phyloP scores from a whole-genome alignment of 37 sponge, comb jelly and placozoan genomes.

The Tethya wilhelma region DNA sequence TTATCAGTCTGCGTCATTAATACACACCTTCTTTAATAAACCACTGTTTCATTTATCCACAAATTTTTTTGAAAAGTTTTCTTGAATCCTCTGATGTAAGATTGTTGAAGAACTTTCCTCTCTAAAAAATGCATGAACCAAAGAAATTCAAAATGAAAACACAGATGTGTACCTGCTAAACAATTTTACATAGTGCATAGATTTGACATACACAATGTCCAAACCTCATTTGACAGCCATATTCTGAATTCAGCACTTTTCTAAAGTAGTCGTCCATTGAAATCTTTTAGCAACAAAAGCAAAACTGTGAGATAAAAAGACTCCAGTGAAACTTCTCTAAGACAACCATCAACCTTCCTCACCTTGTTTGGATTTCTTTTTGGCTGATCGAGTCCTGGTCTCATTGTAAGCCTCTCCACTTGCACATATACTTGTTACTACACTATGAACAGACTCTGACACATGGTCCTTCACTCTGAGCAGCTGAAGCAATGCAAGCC shows the following conservation, averaged over 20 bases:
- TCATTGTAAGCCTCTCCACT: too few species aligned
- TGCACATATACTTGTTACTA: too few species aligned
- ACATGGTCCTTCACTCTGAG: too few species aligned
- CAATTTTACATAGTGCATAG: background rate
- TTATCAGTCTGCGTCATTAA: background rate
- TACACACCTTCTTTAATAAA: slow-evolving; percentile 54
- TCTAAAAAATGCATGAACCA: slow-evolving; percentile 14
- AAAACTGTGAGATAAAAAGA: too few species aligned
- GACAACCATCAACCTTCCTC: too few species aligned
- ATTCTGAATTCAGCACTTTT: slow-evolving; percentile 84
- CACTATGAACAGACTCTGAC: too few species aligned
- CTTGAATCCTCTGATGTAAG: slow-evolving; percentile 68
- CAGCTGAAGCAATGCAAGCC: too few species aligned
- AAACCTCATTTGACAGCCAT: slow-evolving; percentile 88
- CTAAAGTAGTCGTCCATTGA: slow-evolving; percentile 71
- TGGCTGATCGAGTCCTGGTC: too few species aligned
- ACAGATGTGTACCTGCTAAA: background rate
- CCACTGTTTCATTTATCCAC: slow-evolving; percentile 82
- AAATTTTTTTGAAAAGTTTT: slow-evolving; percentile 84
- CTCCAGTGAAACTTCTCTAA: too few species aligned
- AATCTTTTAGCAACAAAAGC: too few species aligned
- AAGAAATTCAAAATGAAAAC: background rate
- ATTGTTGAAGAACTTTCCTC: slow-evolving; percentile 63
- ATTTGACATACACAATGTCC: background rate
- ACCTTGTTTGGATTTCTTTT: too few species aligned